A percentile compares a stretch with the other conserved stretches of the same genome.
These are phyloP conservation scores for Colistium nudipinnis DNA, from an alignment of 2,113 vertebrate species.

Conservation along the genomic window DNA sequence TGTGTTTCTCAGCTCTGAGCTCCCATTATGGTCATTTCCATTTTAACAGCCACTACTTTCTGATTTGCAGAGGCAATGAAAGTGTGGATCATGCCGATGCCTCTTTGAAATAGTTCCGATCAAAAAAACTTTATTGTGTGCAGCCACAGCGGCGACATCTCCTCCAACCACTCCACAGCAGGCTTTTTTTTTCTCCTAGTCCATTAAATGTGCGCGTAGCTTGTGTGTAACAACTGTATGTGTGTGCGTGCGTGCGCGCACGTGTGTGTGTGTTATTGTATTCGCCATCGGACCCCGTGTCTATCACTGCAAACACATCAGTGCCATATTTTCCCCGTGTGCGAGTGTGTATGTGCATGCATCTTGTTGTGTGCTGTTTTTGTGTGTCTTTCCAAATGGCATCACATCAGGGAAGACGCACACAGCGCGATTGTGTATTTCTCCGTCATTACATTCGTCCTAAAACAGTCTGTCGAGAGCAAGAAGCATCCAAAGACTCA, in stretches of 20 bases:
- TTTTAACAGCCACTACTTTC: not conserved
- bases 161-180: conserved; percentile 10
- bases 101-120: conserved; percentile 10
- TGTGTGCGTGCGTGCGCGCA: not conserved
- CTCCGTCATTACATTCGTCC: conserved; percentile 9
- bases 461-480: conserved; percentile 43
- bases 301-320: conserved; percentile 27
- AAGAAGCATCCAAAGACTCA: conserved; percentile 77
- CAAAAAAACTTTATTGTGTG: not conserved
- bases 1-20: conserved; percentile 63
- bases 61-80: conserved; percentile 30
- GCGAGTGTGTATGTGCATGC: conserved; percentile 12
- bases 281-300: conserved; percentile 19
- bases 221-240: conserved; percentile 3
- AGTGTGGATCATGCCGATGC: conserved; percentile 25
- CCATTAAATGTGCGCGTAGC: not conserved
- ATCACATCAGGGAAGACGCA: conserved; percentile 57
- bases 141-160: conserved; percentile 21
- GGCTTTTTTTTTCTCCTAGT: conserved; percentile 5
- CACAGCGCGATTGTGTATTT: conserved; percentile 31
- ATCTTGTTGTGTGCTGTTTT: not conserved
- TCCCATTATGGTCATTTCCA: conserved; percentile 34
- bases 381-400: conserved; percentile 31
- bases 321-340: conserved; percentile 20
- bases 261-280: conserved; percentile 23